phyloP scores from a whole-genome alignment of 1,140 invertebrate species.

The Euschistus heros region DNA sequence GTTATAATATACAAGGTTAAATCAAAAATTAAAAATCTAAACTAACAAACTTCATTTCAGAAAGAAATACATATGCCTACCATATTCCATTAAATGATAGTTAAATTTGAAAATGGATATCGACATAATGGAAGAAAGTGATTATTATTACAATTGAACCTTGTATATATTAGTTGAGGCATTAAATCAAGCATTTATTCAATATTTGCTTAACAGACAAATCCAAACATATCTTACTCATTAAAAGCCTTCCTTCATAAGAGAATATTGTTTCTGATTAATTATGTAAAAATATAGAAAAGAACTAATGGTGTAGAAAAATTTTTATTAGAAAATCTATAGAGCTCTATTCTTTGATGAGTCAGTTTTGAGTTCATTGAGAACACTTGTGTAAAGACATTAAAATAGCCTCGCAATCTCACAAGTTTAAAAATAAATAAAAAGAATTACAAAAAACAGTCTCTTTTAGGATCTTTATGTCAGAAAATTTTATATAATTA shows the following conservation, averaged over 20 bases:
- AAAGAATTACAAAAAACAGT: neutral
- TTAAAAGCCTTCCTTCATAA: neutral
- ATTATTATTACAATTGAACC: no score
- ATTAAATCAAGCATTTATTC: neutral
- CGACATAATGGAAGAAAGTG: no score
- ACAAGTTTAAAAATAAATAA: neutral
- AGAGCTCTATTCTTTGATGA: constrained; percentile 6
- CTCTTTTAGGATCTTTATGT: neutral
- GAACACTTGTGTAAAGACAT: neutral
- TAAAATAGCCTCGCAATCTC: neutral
- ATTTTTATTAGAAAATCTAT: constrained; percentile 4
- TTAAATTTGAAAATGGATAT: no score
- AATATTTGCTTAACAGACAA: constrained; percentile 10
- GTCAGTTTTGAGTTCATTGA: neutral
- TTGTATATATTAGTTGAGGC: neutral
- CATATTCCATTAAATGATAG: no score
- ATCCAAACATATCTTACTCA: constrained; percentile 10
- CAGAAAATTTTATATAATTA: no score
- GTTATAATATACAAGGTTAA: constrained; percentile 3
- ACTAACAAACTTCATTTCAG: no score
- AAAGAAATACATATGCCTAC: no score
- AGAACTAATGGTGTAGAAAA: constrained; percentile 9
- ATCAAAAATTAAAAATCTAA: no score
- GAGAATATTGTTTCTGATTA: constrained; percentile 5
- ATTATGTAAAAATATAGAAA: constrained; percentile 17